Conservation (phyloP, 2,888 invertebrate genomes). For the Epirrita christyi region DNA sequence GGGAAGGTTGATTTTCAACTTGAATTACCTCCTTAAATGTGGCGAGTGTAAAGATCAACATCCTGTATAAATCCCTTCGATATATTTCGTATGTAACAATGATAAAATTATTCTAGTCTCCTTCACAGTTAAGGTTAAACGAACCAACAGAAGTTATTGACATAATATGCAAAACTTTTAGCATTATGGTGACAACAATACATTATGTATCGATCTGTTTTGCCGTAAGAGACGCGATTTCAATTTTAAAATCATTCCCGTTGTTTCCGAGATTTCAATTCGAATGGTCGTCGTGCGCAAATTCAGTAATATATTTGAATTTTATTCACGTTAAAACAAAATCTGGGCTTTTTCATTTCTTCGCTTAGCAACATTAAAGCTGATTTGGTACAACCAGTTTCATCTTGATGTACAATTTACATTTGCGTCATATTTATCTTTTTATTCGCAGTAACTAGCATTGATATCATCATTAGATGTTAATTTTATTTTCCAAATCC, state of each 20-base stretch:
- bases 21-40: too few species aligned
- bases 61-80: neutral
- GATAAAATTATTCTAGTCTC: constrained; percentile 7
- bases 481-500: constrained; percentile 17
- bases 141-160: constrained; percentile 49
- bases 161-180: constrained; percentile 52
- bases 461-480: constrained; percentile 18
- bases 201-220: constrained; percentile 54
- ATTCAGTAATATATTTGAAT: constrained; percentile 49
- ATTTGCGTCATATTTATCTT: constrained; percentile 20
- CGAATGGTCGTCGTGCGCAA: constrained; percentile 47
- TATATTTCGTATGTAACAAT: neutral
- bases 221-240: constrained; percentile 49
- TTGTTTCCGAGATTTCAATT: constrained; percentile 56
- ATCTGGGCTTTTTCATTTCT: constrained; percentile 32
- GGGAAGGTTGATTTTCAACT: neutral
- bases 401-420: constrained; percentile 26
- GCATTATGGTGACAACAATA: constrained; percentile 49
- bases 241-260: constrained; percentile 59
- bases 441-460: constrained; percentile 14
- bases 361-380: constrained; percentile 28
- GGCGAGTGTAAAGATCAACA: too few species aligned
- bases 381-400: constrained; percentile 22
- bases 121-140: constrained; percentile 24
- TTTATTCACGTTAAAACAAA: constrained; percentile 32